Evolutionary conservation across 2,888 invertebrate genomes (phyloP), one percentile per base, ranked within the genome.

Genomic region (Synanthedon tipuliformis): DNA sequence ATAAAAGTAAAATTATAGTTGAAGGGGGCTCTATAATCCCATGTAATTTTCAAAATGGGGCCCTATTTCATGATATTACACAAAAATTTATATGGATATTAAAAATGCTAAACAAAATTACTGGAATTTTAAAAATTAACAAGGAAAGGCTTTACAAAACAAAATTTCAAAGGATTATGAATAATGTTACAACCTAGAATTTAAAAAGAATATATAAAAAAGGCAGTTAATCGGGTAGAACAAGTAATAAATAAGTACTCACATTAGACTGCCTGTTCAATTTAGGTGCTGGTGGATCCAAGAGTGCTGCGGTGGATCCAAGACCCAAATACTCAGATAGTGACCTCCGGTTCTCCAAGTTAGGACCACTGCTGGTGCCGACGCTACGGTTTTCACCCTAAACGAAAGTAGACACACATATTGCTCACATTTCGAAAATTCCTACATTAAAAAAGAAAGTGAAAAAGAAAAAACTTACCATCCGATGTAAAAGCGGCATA

Each of bases 401-500:
- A 0, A 52, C 3, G 41, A 58, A 53, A 51, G 57, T 18, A 48
- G 52, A 23, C 15, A 10, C 15, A 49, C 18, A 49, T 49, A 15
- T 16, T 16, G 18, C 16, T 18, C 10, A 12, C 13, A 16, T 16
- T 49, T 12, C 13, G 5, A 45, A 45, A 13, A 49, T 10, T 15
- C 34, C 34, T 34, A 10, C 34, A 34, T 34, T 34, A 10, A 34
- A 34, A 10, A 34, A 10, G 15, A n/a, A 13, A 13, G 41, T n/a
- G 0, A 13, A n/a, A n/a, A 41, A 41, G 41, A n/a, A 45, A 52
- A 50, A 53, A 71, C 76, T 77, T 15, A 80, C 85, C 71, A 76
- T 34, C 34, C 34, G 79, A 63, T 78, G 83, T 61, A 86, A 59
- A 49, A 84, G 75, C 78, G 85, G 81, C 85, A 86, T 86, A 55